These are phyloP conservation scores for Drosophila equinoxialis DNA, from an alignment of 1,140 invertebrate genomes.

Conservation along the genomic window DNA sequence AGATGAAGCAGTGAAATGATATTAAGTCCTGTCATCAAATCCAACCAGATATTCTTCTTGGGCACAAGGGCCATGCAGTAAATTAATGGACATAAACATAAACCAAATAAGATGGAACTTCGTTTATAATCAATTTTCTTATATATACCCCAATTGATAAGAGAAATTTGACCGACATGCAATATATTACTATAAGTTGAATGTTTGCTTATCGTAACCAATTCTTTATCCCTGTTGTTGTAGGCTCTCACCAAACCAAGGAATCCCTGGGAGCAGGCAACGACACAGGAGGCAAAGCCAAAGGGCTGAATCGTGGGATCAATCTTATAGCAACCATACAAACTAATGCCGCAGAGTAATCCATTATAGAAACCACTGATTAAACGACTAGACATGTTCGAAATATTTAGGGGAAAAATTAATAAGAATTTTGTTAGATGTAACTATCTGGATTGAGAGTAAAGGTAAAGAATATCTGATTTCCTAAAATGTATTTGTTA, in stretches of 20 bases:
- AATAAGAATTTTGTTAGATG: too few relatives aligned
- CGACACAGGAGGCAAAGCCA: slow-evolving; percentile 3
- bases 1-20: neutral
- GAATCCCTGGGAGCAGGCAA: slow-evolving; percentile 1
- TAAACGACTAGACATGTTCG: neutral
- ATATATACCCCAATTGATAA: slow-evolving; percentile 13
- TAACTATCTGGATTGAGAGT: too few relatives aligned
- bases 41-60: neutral
- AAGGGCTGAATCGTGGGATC: slow-evolving; percentile 1
- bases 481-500: too few relatives aligned
- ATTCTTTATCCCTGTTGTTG: neutral
- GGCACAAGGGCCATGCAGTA: neutral
- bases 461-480: too few relatives aligned
- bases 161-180: slow-evolving; percentile 6
- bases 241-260: neutral
- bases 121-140: too few relatives aligned
- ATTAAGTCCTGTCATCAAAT: neutral
- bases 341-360: slow-evolving; percentile 12
- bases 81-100: neutral
- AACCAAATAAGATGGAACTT: neutral
- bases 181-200: neutral
- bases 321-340: slow-evolving; percentile 2
- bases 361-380: neutral
- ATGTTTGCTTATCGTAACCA: too few relatives aligned
- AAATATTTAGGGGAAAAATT: too few relatives aligned